Evolutionary conservation across 2,797 vertebrate species (phyloP).

Genomic region (Catostomus latipinnis): DNA sequence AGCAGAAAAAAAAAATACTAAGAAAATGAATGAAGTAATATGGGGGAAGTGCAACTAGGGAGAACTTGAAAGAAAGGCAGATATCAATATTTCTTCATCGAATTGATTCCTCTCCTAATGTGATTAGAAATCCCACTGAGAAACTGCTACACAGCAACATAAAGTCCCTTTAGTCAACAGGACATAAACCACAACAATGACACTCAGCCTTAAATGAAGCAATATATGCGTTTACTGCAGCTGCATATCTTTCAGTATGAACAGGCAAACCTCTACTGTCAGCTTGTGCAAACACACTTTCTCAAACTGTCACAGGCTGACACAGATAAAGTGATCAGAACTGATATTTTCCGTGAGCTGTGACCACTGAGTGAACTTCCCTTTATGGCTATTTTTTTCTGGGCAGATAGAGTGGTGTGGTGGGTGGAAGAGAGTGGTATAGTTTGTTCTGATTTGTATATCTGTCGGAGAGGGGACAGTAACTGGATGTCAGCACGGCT

Average conservation of each 20-base stretch:
- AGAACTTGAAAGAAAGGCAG: slow-evolving; percentile 17
- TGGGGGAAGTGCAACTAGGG: slow-evolving; percentile 1
- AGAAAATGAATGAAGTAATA: background rate
- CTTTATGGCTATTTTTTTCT: slow-evolving; percentile 50
- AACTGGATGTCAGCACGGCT: slow-evolving; percentile 32
- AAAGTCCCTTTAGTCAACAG: slow-evolving; percentile 23
- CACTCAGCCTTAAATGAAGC: slow-evolving; percentile 10
- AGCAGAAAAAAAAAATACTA: slow-evolving; percentile 1
- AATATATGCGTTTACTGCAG: slow-evolving; percentile 28
- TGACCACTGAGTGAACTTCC: slow-evolving; percentile 46
- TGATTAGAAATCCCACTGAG: slow-evolving; percentile 21
- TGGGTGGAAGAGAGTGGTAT: slow-evolving; percentile 26
- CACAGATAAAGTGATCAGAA: slow-evolving; percentile 50
- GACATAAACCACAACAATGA: slow-evolving; percentile 32
- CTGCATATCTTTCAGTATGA: background rate
- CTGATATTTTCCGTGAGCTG: slow-evolving; percentile 42
- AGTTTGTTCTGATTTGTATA: slow-evolving; percentile 50
- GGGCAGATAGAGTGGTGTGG: slow-evolving; percentile 13
- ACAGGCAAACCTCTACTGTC: slow-evolving; percentile 4
- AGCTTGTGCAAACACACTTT: slow-evolving; percentile 44
- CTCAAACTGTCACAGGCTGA: slow-evolving; percentile 37
- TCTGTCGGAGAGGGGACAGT: slow-evolving; percentile 29
- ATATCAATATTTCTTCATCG: slow-evolving; percentile 43
- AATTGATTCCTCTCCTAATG: slow-evolving; percentile 33
- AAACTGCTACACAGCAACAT: slow-evolving; percentile 23